Evolutionary conservation across 2,113 vertebrate genomes (phyloP), one percentile per base, ranked within the genome.

Genomic region (Eclectus roratus): DNA sequence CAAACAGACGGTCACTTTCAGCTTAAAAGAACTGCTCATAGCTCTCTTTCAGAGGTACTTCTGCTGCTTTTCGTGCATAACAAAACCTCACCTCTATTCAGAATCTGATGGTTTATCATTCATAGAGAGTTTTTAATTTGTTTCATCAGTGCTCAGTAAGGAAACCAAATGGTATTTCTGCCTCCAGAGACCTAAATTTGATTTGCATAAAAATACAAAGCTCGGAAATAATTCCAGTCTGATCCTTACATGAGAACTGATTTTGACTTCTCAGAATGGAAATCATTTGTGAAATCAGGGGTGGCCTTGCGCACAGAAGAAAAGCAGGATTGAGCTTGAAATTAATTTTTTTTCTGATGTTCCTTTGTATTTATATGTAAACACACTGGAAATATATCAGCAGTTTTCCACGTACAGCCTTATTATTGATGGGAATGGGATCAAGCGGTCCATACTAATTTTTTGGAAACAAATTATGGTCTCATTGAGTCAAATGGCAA

Each of bases 401-500:
- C 8, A 27, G 55, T 78, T 92, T 90, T 82, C 73, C 64, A 56
- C 0, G 0, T 76, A 56, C 41, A 69, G 52, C 44, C 41, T 84
- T 83, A 37, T 58, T 95, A 88, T 86, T 93, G 65, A 93, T 43
- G 93, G 96, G 88, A 96, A 92, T 43, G 49, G 83, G 92, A 96
- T 95, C 93, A 94, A 94, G 91, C 16, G 3, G 80, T 71, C 83
- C 65, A 76, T 19, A 47, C 10, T 49, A 47, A 69, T 65, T 88
- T 80, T 89, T 85, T 82, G 4, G 52, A 73, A 91, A 86, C 47
- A 86, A 92, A 80, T 88, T 53, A 64, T 2, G 28, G 68, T 74
- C 31, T 93, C n/a, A 29, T 68, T 58, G 92, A 93, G 52, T 65
- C 41, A 93, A 92, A 96, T 93, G 91, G 94, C 94, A 96, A 95